A percentile compares a stretch with the other conserved stretches of the same genome.
Conservation (phyloP, 2,797 vertebrate species). For the Peromyscus attwateri region DNA sequence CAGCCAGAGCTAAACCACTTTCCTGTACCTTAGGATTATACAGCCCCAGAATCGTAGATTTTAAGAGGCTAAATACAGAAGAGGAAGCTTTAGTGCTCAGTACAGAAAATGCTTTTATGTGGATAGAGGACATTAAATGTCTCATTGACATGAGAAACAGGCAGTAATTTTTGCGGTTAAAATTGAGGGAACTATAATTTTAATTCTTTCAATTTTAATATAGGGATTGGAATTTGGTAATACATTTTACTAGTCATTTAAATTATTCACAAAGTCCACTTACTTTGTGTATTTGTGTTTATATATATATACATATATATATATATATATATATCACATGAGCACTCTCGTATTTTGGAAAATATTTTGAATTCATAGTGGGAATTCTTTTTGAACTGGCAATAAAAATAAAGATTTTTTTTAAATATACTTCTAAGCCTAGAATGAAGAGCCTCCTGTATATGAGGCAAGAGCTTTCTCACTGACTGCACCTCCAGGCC, state of each 20-base stretch:
- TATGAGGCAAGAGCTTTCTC: not conserved
- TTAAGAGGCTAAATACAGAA: not conserved
- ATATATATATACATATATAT: not conserved
- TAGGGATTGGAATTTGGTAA: not conserved
- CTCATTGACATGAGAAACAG: not conserved
- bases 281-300: not conserved
- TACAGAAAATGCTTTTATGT: not conserved
- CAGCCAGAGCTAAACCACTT: not conserved
- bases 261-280: not conserved
- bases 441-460: not conserved
- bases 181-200: conserved; percentile 57
- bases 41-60: not conserved
- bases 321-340: not conserved
- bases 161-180: conserved; percentile 12
- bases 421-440: not conserved
- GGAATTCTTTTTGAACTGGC: not conserved
- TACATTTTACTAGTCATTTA: conserved; percentile 35
- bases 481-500: not conserved
- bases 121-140: not conserved
- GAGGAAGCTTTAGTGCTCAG: not conserved
- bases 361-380: conserved; percentile 28
- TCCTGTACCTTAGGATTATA: not conserved
- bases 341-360: conserved; percentile 34
- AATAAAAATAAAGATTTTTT: conserved; percentile 16
- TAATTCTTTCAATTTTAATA: conserved; percentile 49